phyloP scores from a whole-genome alignment of 2,888 invertebrate genomes.

The Philopedon plagiatum region DNA sequence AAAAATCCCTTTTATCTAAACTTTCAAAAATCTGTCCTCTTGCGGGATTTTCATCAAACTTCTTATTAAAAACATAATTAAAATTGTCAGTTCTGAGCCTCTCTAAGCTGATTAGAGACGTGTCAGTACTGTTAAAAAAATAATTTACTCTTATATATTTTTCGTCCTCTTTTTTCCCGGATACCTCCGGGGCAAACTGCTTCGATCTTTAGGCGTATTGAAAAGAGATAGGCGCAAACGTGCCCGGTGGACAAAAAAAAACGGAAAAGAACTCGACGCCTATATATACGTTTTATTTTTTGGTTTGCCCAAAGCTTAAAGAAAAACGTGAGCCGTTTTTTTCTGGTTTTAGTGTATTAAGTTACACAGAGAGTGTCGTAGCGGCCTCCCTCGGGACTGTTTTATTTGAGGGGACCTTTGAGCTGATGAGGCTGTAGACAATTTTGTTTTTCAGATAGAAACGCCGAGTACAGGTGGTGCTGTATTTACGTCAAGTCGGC shows the following conservation, averaged over 20 bases:
- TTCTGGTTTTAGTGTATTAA: not conserved
- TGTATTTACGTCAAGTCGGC: no score
- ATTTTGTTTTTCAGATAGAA: no score
- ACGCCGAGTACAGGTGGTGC: no score
- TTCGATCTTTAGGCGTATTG: not conserved
- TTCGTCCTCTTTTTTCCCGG: not conserved
- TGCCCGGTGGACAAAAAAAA: not conserved
- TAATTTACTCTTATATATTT: not conserved
- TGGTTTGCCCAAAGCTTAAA: constrained; percentile 10
- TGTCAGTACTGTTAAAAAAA: not conserved
- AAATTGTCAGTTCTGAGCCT: not conserved
- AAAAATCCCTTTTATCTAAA: not conserved
- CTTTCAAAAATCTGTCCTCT: no score
- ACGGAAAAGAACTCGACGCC: constrained; percentile 1
- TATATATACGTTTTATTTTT: constrained; percentile 17
- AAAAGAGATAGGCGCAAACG: not conserved
- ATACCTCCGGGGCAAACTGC: not conserved
- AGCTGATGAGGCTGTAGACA: no score
- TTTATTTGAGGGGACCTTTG: not conserved
- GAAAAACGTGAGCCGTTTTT: not conserved
- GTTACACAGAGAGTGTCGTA: not conserved
- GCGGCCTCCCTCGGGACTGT: not conserved
- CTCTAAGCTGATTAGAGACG: not conserved
- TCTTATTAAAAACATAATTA: not conserved
- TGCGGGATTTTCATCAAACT: not conserved